Percentiles rank a stretch among this genome's conserved stretches.
Conservation (phyloP, 2,797 vertebrate genomes). For the Lindbergichthys nudifrons region DNA sequence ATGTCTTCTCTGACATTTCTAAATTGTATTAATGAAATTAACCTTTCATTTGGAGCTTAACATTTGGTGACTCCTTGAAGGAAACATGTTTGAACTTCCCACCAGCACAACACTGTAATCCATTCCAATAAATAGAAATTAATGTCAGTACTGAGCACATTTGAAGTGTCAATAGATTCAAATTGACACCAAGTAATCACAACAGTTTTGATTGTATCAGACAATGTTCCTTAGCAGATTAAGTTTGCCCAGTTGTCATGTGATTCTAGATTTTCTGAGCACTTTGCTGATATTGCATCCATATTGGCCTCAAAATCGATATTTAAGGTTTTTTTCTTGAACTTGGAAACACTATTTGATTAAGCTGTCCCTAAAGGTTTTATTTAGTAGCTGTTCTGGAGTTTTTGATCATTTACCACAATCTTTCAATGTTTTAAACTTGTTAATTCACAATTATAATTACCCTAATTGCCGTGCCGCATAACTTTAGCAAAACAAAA, state of each 20-base stretch:
- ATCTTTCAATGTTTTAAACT: neutral
- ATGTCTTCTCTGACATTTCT: neutral
- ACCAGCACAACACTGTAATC: neutral
- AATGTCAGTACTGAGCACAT: neutral
- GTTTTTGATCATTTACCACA: neutral
- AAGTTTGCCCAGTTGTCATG: neutral
- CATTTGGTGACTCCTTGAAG: neutral
- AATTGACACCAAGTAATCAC: neutral
- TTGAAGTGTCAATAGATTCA: neutral
- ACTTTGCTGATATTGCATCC: neutral
- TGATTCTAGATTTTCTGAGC: neutral
- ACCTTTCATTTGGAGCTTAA: neutral
- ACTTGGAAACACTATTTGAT: neutral
- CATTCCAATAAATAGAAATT: neutral
- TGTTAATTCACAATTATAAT: neutral
- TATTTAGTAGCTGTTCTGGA: slow-evolving; percentile 3
- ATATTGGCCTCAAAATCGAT: neutral
- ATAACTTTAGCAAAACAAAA: neutral
- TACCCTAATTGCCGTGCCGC: neutral
- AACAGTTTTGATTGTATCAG: neutral
- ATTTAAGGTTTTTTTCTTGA: neutral
- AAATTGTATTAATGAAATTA: neutral
- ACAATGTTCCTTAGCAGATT: neutral
- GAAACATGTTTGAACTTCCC: neutral
- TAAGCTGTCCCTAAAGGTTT: too few relatives aligned